Evolutionary conservation across 53 echinoderm and acorn worm species (phyloP), one percentile per base, ranked within the genome.

Genomic region (Holothuria leucospilota): DNA sequence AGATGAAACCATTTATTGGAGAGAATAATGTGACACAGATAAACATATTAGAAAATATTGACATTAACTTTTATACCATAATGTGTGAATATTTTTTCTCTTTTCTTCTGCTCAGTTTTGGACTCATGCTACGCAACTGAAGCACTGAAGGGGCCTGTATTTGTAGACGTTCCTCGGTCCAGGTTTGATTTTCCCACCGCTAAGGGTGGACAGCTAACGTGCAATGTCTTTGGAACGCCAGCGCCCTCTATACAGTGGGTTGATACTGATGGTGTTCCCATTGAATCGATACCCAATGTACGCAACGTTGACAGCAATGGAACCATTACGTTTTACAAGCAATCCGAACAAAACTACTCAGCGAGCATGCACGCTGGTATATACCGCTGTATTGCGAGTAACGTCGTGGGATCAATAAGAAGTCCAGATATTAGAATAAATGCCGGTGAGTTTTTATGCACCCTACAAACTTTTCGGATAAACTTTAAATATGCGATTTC

Each of bases 401-500:
- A 98, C 61, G 68, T 86, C 0, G 95, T 95, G 3, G 98, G 98
- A 13, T 78, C 93, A 34, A 95, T 98, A 52, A 34, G 93, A 56
- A 98, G 98, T 59, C 98, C 93, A 8, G 88, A 86, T 62, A 95
- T 98, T 24, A 87, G 90, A 29, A 95, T 92, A 38, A 98, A 95
- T 82, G 98, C 95, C 39, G 98, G 98, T 98, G 69, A 86, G 95
- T 71, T 39, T 65, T 27, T 4, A 26, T 67, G 26, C 6, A 67
- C 27, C 6, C 14, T 67, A 67, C 26, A 10, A 20, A 11, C 1
- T 18, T 10, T n/a, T 66, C 13, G 52, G 40, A 7, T 40, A 11
- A 11, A 46, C 11, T 34, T 46, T 46, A 8, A 2, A 46, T 46
- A 46, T 5, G 8, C 46, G 11, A 46, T 46, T 46, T 11, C 46